Conservation (phyloP, 2,113 vertebrate species). For the Sapayoa aenigma region DNA sequence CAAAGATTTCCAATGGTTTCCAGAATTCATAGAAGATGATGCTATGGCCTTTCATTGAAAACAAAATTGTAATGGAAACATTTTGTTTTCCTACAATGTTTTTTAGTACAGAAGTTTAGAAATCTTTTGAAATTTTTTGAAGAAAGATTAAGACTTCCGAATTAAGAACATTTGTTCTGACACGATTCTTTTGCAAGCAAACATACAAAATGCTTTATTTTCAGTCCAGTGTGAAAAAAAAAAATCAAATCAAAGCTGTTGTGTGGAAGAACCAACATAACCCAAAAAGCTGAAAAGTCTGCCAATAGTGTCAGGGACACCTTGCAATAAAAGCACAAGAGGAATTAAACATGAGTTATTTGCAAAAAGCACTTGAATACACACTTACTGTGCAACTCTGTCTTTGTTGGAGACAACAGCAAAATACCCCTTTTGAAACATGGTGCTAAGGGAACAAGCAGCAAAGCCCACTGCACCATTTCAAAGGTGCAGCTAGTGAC, state of each 20-base stretch:
- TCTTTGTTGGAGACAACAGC: background rate
- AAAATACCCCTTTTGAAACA: background rate
- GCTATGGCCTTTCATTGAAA: background rate
- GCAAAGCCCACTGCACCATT: background rate
- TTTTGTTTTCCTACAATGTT: background rate
- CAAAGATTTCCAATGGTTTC: background rate
- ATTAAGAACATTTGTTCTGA: conserved; percentile 10
- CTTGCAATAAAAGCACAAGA: background rate
- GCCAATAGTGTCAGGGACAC: background rate
- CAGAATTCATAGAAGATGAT: background rate
- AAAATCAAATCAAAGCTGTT: background rate
- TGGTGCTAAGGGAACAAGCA: background rate
- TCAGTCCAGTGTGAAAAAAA: background rate
- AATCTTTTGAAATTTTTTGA: background rate
- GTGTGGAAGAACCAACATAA: background rate
- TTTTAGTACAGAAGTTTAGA: background rate
- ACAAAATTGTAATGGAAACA: background rate
- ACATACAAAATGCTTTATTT: conserved; percentile 20
- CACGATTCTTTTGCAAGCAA: background rate
- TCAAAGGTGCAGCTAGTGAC: background rate
- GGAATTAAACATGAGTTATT: background rate
- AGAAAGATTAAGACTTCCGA: background rate
- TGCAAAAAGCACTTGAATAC: background rate
- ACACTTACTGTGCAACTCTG: background rate
- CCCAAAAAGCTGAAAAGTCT: background rate